phyloP scores from a whole-genome alignment of 2,113 vertebrate genomes.

The Eulacestoma nigropectus region DNA sequence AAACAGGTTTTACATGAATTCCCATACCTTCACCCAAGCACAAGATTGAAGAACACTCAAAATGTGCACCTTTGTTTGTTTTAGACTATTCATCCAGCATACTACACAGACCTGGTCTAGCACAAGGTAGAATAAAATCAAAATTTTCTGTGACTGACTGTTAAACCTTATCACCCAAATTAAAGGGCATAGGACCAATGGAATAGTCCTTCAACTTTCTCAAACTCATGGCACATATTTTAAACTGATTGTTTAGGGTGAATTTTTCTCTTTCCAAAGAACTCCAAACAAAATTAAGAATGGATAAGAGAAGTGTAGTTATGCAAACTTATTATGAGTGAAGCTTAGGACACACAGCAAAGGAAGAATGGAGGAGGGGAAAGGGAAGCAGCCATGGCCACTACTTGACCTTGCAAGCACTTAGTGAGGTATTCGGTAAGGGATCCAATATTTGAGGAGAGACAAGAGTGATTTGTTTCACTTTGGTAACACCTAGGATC shows the following conservation, averaged over 20 bases:
- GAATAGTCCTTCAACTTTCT: not conserved
- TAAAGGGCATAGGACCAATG: not conserved
- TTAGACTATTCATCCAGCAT: not conserved
- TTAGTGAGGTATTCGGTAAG: not conserved
- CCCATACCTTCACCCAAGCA: not conserved
- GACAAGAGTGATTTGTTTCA: not conserved
- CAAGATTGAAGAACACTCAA: not conserved
- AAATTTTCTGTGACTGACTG: not conserved
- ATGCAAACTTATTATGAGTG: not conserved
- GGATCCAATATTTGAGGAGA: rapidly evolving
- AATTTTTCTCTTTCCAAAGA: not conserved
- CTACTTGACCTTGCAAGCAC: not conserved
- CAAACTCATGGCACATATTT: rapidly evolving
- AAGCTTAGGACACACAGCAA: rapidly evolving
- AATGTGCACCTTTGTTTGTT: not conserved
- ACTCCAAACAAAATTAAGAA: not conserved
- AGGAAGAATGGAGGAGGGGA: not conserved
- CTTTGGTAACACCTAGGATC: not conserved
- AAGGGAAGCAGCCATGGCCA: not conserved
- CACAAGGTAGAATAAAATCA: not conserved
- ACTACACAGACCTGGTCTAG: not conserved
- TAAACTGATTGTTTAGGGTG: not conserved
- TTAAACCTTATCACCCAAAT: not conserved
- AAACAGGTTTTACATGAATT: not conserved
- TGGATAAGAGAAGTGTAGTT: not conserved